phyloP scores from a whole-genome alignment of 2,888 invertebrate genomes.

The Lampropteryx suffumata region DNA sequence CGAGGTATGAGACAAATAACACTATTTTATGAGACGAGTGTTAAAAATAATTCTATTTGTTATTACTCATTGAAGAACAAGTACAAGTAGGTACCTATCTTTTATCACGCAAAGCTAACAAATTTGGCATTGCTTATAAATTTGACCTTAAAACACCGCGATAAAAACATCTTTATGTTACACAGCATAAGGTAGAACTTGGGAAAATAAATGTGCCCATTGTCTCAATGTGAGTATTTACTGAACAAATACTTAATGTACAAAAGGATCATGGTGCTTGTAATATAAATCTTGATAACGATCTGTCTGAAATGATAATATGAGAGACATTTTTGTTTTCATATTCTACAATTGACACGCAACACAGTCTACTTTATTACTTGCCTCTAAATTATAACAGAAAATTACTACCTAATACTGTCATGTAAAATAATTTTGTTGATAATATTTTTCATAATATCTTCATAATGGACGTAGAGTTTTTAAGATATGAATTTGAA shows the following conservation, averaged over 20 bases:
- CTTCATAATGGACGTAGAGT: constrained; percentile 63
- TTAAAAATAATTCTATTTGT: constrained; percentile 19
- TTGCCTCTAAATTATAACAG: neutral
- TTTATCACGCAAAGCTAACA: constrained; percentile 23
- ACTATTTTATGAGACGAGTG: neutral
- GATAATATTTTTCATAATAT: neutral
- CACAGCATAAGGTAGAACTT: neutral
- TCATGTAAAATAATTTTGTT: neutral
- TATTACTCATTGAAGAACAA: constrained; percentile 5
- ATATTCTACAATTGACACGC: constrained; percentile 22
- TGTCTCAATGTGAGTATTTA: constrained; percentile 15
- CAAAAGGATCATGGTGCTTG: constrained; percentile 27
- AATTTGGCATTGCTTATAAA: constrained; percentile 24
- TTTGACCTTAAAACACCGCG: neutral
- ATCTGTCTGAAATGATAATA: constrained; percentile 24
- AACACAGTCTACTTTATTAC: neutral
- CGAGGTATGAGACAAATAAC: neutral
- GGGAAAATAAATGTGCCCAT: neutral
- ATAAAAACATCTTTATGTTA: neutral
- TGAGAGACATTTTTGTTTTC: constrained; percentile 27
- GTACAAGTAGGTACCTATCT: too few species aligned
- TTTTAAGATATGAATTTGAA: constrained; percentile 59
- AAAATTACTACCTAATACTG: neutral
- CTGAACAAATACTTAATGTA: constrained; percentile 23
- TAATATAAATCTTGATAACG: constrained; percentile 26